Evolutionary conservation across 2,888 invertebrate genomes (phyloP).

Genomic region (Plusia festucae): DNA sequence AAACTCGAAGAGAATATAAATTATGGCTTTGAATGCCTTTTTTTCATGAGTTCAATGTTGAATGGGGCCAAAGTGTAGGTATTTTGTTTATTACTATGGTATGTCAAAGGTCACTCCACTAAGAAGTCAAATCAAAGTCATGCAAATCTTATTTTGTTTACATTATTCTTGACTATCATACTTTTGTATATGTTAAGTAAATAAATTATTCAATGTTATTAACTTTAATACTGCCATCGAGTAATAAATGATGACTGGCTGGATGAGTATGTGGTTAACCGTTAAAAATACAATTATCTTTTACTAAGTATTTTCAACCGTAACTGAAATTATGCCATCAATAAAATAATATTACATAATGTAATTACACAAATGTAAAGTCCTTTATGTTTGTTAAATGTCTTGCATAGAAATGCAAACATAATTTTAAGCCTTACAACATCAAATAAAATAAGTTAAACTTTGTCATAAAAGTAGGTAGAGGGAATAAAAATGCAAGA

Average conservation of each 20-base stretch:
- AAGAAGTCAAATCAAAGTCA: conserved; percentile 19
- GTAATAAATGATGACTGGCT: background rate
- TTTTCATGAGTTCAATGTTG: no score
- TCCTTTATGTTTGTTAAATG: no score
- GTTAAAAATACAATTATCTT: background rate
- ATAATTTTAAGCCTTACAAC: no score
- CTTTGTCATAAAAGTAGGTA: no score
- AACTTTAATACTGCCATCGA: background rate
- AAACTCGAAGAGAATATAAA: no score
- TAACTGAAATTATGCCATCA: background rate
- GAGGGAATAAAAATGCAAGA: no score
- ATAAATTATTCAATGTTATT: background rate
- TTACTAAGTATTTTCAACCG: background rate
- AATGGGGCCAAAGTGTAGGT: background rate
- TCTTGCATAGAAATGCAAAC: no score
- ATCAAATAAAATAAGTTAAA: no score
- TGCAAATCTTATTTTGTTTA: background rate
- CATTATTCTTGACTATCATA: background rate
- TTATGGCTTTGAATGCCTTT: no score
- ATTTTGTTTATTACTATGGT: background rate
- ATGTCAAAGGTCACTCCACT: conserved; percentile 12
- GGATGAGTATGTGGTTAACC: background rate
- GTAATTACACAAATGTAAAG: background rate
- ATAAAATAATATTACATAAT: background rate
- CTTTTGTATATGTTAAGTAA: background rate